Percentiles rank a stretch among this genome's conserved stretches.
phyloP scores from a whole-genome alignment of 2,888 invertebrate species.

The Metopia argyrocephala region DNA sequence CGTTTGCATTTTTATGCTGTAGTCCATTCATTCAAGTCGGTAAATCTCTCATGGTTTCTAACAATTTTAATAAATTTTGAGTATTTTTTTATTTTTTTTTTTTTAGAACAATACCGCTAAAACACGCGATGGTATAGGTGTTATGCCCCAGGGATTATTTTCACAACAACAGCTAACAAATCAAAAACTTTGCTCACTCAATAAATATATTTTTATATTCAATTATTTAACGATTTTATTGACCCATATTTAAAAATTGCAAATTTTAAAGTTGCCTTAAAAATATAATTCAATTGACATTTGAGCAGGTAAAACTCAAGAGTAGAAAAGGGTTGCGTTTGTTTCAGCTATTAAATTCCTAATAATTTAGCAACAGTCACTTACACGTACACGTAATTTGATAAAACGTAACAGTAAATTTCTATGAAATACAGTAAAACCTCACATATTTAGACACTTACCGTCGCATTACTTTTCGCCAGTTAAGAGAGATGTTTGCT shows the following conservation, averaged over 20 bases:
- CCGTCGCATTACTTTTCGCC: too few species aligned
- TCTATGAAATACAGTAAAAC: too few species aligned
- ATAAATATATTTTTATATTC: neutral
- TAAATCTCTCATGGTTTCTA: constrained; percentile 18
- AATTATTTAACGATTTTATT: constrained; percentile 20
- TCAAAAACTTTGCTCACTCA: neutral
- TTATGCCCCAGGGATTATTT: constrained; percentile 4
- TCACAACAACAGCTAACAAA: constrained; percentile 8
- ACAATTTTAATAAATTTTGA: constrained; percentile 12
- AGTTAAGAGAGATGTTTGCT: too few species aligned
- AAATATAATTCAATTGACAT: constrained; percentile 50
- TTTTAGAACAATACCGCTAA: neutral
- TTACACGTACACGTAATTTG: too few species aligned
- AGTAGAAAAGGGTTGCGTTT: constrained; percentile 57
- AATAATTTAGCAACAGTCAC: too few species aligned
- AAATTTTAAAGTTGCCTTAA: constrained; percentile 23
- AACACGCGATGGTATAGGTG: constrained; percentile 25
- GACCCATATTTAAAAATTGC: constrained; percentile 39
- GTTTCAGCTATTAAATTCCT: constrained; percentile 42
- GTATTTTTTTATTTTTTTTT: neutral
- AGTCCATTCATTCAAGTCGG: too few species aligned
- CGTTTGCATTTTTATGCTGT: too few species aligned
- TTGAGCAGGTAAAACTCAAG: constrained; percentile 1
- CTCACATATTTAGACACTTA: too few species aligned
- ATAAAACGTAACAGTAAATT: too few species aligned